These are phyloP conservation scores for Microchirus variegatus DNA, from an alignment of 2,797 vertebrate species.

Conservation along the genomic window DNA sequence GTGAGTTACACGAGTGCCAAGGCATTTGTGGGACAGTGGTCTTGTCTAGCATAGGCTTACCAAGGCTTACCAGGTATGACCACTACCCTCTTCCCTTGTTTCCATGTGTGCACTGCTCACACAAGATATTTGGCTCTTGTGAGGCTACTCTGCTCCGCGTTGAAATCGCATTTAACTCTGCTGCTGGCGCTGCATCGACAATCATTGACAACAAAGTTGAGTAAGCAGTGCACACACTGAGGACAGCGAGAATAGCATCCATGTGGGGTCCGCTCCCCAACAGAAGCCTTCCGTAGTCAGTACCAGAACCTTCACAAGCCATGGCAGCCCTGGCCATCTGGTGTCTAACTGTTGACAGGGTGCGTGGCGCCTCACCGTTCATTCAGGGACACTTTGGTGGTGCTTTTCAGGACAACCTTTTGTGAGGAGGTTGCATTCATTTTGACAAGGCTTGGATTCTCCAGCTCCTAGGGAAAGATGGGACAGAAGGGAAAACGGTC, in stretches of 20 bases:
- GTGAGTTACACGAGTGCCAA: constrained; percentile 38
- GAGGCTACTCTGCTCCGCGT: not conserved
- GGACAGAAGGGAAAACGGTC: not conserved
- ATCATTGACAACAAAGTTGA: constrained; percentile 27
- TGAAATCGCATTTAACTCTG: not conserved
- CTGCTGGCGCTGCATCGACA: not conserved
- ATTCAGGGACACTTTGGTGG: constrained; percentile 99
- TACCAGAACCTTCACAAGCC: constrained; percentile 67
- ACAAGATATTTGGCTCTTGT: constrained; percentile 27
- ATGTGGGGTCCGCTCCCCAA: constrained; percentile 63
- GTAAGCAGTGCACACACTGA: constrained; percentile 71
- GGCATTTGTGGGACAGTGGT: constrained; percentile 38
- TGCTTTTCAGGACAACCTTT: constrained; percentile 99
- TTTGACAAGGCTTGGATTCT: constrained; percentile 59
- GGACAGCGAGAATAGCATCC: constrained; percentile 62
- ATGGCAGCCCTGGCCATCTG: constrained; percentile 66
- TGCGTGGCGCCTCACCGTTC: constrained; percentile 97
- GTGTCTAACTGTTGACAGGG: constrained; percentile 78
- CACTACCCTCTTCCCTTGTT: constrained; percentile 55
- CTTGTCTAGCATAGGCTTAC: constrained; percentile 55
- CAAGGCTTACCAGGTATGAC: constrained; percentile 65
- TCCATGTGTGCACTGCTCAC: constrained; percentile 73
- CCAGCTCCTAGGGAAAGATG: constrained; percentile 52
- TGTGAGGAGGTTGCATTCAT: constrained; percentile 95
- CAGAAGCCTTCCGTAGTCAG: constrained; percentile 67